Percentiles rank a stretch among this genome's conserved stretches.
Conservation (phyloP, 2,113 vertebrate species). For the Coracopsis vasa region DNA sequence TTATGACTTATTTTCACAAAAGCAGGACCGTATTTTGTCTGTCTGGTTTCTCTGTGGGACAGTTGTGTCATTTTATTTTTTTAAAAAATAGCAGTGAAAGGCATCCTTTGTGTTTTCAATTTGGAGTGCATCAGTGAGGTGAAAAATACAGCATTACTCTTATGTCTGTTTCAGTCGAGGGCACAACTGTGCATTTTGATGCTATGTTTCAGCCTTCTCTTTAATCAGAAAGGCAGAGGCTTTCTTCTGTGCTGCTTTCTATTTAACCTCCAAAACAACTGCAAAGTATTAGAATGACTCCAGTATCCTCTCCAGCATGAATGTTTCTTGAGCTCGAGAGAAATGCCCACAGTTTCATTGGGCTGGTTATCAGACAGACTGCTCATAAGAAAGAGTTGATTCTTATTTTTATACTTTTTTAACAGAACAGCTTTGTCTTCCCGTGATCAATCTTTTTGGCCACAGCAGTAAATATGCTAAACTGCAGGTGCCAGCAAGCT, state of each 20-base stretch:
- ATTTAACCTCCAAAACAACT: conserved; percentile 34
- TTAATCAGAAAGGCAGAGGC: not conserved
- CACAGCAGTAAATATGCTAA: conserved; percentile 16
- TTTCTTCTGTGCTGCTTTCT: not conserved
- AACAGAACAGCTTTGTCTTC: conserved; percentile 3
- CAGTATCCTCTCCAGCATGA: not conserved
- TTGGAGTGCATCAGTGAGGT: not conserved
- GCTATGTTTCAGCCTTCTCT: conserved; percentile 10
- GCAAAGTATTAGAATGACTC: conserved; percentile 40
- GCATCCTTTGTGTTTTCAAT: conserved; percentile 12
- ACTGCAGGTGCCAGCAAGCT: conserved; percentile 31
- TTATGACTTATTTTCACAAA: conserved; percentile 36
- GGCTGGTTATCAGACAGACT: conserved; percentile 15
- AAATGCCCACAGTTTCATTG: conserved; percentile 4
- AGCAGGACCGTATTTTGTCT: not conserved
- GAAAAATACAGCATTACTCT: not conserved
- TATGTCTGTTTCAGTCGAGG: not conserved
- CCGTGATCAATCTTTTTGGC: conserved; percentile 48
- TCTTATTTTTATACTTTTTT: not conserved
- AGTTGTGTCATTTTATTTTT: not conserved
- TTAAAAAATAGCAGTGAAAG: not conserved
- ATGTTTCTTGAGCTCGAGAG: not conserved
- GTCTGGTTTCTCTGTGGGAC: conserved; percentile 5
- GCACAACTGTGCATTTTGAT: conserved; percentile 24
- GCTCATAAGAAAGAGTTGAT: conserved; percentile 60